Base-by-base conservation (phyloP, 1,140 invertebrate genomes). In the Mizuhopecten yessoensis region DNA sequence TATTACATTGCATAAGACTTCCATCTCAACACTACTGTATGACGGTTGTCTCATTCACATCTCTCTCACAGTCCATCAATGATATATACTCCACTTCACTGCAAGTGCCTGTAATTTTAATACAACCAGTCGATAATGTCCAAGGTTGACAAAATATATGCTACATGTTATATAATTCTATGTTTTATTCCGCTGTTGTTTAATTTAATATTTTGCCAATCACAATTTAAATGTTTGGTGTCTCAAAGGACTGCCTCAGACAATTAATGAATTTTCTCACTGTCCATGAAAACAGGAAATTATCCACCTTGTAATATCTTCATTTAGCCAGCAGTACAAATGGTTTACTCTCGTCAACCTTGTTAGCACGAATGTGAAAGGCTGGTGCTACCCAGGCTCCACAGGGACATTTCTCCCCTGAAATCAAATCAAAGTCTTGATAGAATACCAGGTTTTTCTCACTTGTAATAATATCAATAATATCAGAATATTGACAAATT, bases 361-460 rank as follows among this genome's bases (percentile, higher is more conserved):
- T 96, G 29, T 91, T 88, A 86, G 87, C 94, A 34, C 95, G 94
- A 87, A 96, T 96, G 90, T 96, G 96, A 92, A 96, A 96, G 34
- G 96, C 96, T 34, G 96, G 96, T 0, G 95, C 94, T 11, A 96
- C 94, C 96, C 96, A 96, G 2, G 93, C 89, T 39, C 96, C 96
- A 95, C 96, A 96, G 1, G 94, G 94, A 91, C 96, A 96, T 90
- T 94, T 93, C 87, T 96, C 95, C n/a, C 96, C 95, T 95, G 87
- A 17, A 91, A 92, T 39, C 87, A 34, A 87, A 93, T 87, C 0
- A 87, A 34, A 3, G 29, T 9, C 34, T 17, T 87, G 11, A n/a
- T n/a, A n/a, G 0, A 75, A 45, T 1, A 45, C 42, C 42, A 13
- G 9, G 36, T 39, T 7, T 39, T 13, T 13, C 1, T 45, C 42